Percentiles rank a stretch among this genome's conserved stretches.
These are phyloP conservation scores for Mesocentrotus franciscanus DNA, from an alignment of 53 echinoderm and acorn worm species.

Conservation along the genomic window DNA sequence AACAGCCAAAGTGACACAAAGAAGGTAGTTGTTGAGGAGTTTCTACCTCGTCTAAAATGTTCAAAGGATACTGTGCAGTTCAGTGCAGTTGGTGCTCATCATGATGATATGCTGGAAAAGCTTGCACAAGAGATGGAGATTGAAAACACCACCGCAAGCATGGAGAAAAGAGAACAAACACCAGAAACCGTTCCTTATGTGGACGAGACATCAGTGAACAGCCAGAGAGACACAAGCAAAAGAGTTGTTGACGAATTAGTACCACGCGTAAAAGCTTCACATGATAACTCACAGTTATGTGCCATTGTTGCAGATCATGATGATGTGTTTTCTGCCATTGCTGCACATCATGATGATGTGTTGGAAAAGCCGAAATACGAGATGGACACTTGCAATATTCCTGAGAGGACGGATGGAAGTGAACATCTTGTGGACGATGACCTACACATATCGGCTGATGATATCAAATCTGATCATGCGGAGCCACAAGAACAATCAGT, in stretches of 20 bases:
- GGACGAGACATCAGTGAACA: background rate
- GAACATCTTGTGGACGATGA: too few relatives aligned
- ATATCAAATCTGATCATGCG: background rate
- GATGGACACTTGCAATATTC: background rate
- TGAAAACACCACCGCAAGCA: background rate
- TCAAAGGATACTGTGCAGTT: background rate
- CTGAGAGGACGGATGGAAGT: background rate
- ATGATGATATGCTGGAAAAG: background rate
- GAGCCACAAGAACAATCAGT: background rate
- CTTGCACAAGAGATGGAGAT: background rate
- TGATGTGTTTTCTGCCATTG: background rate
- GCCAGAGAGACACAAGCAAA: background rate
- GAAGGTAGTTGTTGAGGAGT: background rate
- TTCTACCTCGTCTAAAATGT: background rate
- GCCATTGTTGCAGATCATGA: background rate
- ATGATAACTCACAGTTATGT: background rate
- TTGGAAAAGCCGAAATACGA: background rate
- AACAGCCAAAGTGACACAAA: background rate
- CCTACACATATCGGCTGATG: too few relatives aligned
- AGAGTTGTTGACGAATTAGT: constrained; percentile 17
- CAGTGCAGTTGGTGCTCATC: background rate
- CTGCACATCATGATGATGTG: background rate
- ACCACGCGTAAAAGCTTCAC: background rate
- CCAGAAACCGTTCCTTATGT: background rate
- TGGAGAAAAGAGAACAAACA: background rate